Percentiles rank a stretch among this genome's conserved stretches.
Evolutionary conservation across 2,888 invertebrate genomes (phyloP).

Genomic region (Thecophora atra): DNA sequence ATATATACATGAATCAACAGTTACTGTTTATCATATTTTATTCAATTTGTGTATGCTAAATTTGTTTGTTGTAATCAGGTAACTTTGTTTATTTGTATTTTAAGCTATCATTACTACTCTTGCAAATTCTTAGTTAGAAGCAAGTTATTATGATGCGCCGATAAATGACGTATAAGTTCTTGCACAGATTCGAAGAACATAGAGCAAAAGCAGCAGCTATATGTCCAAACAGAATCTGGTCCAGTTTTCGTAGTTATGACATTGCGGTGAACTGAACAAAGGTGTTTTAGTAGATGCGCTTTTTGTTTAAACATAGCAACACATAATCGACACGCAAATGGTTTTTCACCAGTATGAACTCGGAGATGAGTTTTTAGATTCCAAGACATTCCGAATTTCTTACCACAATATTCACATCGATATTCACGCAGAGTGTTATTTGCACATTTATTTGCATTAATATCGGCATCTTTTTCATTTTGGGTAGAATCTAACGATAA

Average conservation of each 20-base stretch:
- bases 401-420: constrained; percentile 88
- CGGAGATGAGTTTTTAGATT: constrained; percentile 88
- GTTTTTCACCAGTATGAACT: constrained; percentile 89
- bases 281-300: constrained; percentile 85
- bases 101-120: constrained; percentile 67
- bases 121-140: constrained; percentile 87
- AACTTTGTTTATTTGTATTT: constrained; percentile 30
- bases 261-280: constrained; percentile 89
- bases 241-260: constrained; percentile 77
- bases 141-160: constrained; percentile 88
- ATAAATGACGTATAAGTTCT: constrained; percentile 85
- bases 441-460: constrained; percentile 44
- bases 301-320: constrained; percentile 94
- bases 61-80: constrained; percentile 30
- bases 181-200: constrained; percentile 86
- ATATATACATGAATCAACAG: too few relatives aligned
- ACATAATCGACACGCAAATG: constrained; percentile 87
- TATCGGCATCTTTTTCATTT: constrained; percentile 36
- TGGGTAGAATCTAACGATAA: constrained; percentile 52
- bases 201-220: constrained; percentile 89
- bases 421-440: constrained; percentile 78
- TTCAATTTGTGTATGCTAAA: neutral
- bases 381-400: constrained; percentile 93
- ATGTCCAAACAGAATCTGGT: constrained; percentile 79
- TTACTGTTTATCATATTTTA: neutral